Base-by-base conservation (phyloP, 2,888 invertebrate genomes). In the Clepsis dumicolana region DNA sequence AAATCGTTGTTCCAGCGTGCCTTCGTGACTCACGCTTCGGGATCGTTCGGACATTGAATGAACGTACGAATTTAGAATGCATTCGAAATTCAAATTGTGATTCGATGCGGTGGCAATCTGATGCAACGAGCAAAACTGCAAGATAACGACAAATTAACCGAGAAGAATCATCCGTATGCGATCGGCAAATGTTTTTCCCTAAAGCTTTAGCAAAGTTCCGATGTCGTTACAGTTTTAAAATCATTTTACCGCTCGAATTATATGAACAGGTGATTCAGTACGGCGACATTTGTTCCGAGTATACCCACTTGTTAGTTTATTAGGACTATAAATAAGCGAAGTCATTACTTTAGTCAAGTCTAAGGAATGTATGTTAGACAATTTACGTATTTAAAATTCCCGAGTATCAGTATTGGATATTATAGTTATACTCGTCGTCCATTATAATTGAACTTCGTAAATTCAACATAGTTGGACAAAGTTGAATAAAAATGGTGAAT, bases 31-130 rank as follows among this genome's bases (percentile, higher is more conserved):
- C 68, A 68, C 41, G 29, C 52, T 16, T 29, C 29, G 52, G 63
- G 63, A 64, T 59, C 18, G 61, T 48, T 56, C 59, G 48, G 61
- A 56, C 60, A 63, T 61, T 70, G 67, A 70, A 73, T 74, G 70
- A 71, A 67, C 71, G 60, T 57, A 76, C 77, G 65, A 72, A 80
- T 77, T 75, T 80, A 81, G 80, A 78, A 74, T 78, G 77, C 77
- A 75, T 72, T 71, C 77, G 73, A 72, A 76, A 73, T 74, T 63
- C 73, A 67, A 73, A 66, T 68, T 4, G 50, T 16, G 21, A 72
- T 72, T 73, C 72, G 77, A 77, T 77, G 78, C 77, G 77, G 72
- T 70, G 72, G 74, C 76, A 75, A 76, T 74, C 76, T 75, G 74
- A 77, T 71, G 73, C 75, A 73, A 72, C 60, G 64, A 60, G 44